Evolutionary conservation across 2,797 vertebrate species (phyloP), one percentile per base, ranked within the genome.

Genomic region (Liasis olivaceus): DNA sequence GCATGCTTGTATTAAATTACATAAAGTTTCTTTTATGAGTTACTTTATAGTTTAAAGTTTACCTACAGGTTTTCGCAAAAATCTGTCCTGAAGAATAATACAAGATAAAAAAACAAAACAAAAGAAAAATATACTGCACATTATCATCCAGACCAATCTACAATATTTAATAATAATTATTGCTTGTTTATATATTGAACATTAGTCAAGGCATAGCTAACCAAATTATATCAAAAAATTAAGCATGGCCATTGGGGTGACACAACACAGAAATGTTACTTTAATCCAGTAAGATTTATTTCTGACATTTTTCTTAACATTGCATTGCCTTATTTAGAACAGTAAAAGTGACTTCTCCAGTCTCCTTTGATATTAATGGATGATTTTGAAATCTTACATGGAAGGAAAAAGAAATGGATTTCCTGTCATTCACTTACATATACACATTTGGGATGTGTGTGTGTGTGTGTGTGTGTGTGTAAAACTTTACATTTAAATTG

Each of bases 351-450:
- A 96, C 97, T 97, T 97, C 97, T 95, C 93, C 96, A 95, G 96
- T 96, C 97, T 96, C 94, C 95, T 95, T 97, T 98, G 98, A 99
- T 98, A 98, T 97, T 98, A 98, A 98, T 97, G 98, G 97, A 98
- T 54, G 98, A 97, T 98, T 98, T 98, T 96, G 96, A 98, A 98
- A 97, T 97, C 97, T 96, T 97, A 98, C 81, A 24, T 90, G 81
- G 92, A 96, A 86, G 92, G 89, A 91, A 91, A 97, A 97, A 96
- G 97, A 95, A 97, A 96, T 92, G 95, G 94, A 96, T 96, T 96
- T 94, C 95, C 96, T 97, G 96, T 96, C 96, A 97, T 92, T 96
- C 94, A 95, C 92, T 93, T 28, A 1, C 94, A 84, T 36, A 93
- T 89, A 90, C 90, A 86, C 89, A 95, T 94, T 47, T 91, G 91